phyloP scores from a whole-genome alignment of 2,888 invertebrate genomes.

The Anthrax anthrax region DNA sequence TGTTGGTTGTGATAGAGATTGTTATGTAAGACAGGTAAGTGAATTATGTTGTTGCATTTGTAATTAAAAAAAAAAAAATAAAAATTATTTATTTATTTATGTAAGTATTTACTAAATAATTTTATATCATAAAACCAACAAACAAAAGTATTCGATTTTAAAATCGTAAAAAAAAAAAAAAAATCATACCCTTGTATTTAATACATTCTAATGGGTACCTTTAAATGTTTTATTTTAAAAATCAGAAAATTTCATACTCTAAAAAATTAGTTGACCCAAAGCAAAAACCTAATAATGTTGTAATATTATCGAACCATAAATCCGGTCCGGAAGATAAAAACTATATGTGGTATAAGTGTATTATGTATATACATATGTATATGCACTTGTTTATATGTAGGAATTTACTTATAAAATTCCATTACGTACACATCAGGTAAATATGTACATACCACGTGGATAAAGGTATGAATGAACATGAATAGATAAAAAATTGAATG shows the following conservation, averaged over 20 bases:
- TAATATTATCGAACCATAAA: neutral
- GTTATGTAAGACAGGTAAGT: slow-evolving; percentile 58
- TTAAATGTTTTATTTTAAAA: too few relatives aligned
- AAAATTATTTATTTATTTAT: too few relatives aligned
- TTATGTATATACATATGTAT: too few relatives aligned
- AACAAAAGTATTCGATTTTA: too few relatives aligned
- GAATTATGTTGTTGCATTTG: too few relatives aligned
- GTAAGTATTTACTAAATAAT: too few relatives aligned
- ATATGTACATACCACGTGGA: neutral
- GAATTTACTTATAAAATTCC: neutral
- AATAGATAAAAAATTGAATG: too few relatives aligned
- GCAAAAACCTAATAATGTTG: too few relatives aligned
- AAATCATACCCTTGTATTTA: neutral
- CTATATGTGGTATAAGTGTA: too few relatives aligned
- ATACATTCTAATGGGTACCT: neutral
- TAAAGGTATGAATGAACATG: neutral
- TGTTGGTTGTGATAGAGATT: slow-evolving; percentile 53
- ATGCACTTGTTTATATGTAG: too few relatives aligned
- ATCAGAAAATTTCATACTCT: neutral
- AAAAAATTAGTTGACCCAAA: neutral
- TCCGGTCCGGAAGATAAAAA: neutral
- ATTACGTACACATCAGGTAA: neutral
- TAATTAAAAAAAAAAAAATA: too few relatives aligned
- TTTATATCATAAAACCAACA: too few relatives aligned
- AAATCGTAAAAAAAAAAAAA: neutral